Conservation (phyloP, 2,113 vertebrate species). For the Aldabrachelys gigantea region DNA sequence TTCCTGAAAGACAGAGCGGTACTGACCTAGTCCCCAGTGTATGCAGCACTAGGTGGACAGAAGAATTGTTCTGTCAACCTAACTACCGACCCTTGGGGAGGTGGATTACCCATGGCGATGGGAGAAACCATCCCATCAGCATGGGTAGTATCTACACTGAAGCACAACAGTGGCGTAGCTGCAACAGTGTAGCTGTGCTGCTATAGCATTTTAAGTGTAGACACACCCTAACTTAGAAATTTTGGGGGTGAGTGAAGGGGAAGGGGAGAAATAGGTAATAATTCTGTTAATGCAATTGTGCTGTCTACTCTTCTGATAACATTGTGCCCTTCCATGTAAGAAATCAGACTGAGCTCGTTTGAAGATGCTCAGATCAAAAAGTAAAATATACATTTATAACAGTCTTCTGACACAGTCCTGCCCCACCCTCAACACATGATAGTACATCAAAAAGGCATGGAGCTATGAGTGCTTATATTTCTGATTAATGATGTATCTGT, state of each 20-base stretch:
- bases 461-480: neutral
- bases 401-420: neutral
- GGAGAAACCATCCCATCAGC: too few species aligned
- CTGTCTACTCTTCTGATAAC: rapidly evolving
- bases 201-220: rapidly evolving
- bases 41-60: too few species aligned
- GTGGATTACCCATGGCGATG: too few species aligned
- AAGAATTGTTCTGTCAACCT: too few species aligned
- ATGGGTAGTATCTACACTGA: too few species aligned
- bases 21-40: too few species aligned
- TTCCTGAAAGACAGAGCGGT: too few species aligned
- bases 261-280: rapidly evolving
- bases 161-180: too few species aligned
- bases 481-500: neutral
- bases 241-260: neutral
- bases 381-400: neutral
- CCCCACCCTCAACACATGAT: neutral
- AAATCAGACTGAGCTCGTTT: rapidly evolving
- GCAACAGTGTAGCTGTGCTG: too few species aligned
- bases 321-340: rapidly evolving
- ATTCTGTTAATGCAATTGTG: rapidly evolving
- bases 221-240: rapidly evolving
- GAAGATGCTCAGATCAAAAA: rapidly evolving
- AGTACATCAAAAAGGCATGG: neutral
- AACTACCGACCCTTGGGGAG: too few species aligned